A percentile compares a stretch with the other conserved stretches of the same genome.
phyloP scores from a whole-genome alignment of 2,888 invertebrate species.

The Sinotaia quadrata region DNA sequence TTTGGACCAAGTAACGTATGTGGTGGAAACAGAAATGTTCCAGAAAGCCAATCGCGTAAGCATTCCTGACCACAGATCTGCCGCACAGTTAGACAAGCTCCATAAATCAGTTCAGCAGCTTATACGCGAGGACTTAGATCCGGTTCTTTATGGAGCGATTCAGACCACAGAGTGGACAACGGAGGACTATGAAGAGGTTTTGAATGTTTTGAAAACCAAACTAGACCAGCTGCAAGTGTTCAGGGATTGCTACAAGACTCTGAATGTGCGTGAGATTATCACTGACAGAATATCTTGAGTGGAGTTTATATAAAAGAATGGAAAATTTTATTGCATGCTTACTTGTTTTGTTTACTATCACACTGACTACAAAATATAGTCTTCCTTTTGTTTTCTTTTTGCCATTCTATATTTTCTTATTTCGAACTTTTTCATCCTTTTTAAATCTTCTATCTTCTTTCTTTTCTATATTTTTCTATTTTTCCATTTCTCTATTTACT shows the following conservation, averaged over 20 bases:
- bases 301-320: too few relatives aligned
- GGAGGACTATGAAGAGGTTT: slow-evolving; percentile 20
- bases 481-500: too few relatives aligned
- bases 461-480: too few relatives aligned
- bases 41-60: slow-evolving; percentile 25
- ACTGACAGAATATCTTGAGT: too few relatives aligned
- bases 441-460: too few relatives aligned
- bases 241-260: slow-evolving; percentile 28
- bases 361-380: too few relatives aligned
- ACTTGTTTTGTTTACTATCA: too few relatives aligned
- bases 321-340: too few relatives aligned
- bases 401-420: too few relatives aligned
- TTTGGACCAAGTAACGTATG: slow-evolving; percentile 24
- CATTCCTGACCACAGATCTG: slow-evolving; percentile 31
- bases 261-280: slow-evolving; percentile 24
- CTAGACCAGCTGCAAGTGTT: slow-evolving; percentile 30
- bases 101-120: slow-evolving; percentile 10
- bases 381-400: too few relatives aligned
- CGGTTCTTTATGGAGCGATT: slow-evolving; percentile 34
- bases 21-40: slow-evolving; percentile 29
- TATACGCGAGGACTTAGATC: slow-evolving; percentile 31
- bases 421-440: too few relatives aligned
- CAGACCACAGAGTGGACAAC: slow-evolving; percentile 28
- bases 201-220: slow-evolving; percentile 23
- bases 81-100: slow-evolving; percentile 25